Evolutionary conservation across 2,888 invertebrate genomes (phyloP).

Genomic region (Dorcus hopei): DNA sequence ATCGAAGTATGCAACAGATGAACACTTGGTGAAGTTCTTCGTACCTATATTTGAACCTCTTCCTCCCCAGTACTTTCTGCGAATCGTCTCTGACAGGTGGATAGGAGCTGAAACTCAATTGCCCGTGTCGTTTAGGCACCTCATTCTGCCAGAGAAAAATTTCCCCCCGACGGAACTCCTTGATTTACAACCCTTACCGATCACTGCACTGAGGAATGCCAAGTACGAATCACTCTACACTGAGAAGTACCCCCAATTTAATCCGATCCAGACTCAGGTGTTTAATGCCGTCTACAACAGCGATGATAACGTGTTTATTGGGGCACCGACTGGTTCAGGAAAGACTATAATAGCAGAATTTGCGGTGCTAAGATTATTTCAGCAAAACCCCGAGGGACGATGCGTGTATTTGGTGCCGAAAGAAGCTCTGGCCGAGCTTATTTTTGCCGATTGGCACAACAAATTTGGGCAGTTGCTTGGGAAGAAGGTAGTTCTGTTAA

Average conservation of each 20-base stretch:
- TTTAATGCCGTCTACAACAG: conserved; percentile 98
- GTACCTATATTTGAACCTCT: conserved; percentile 98
- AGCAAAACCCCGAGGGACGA: conserved; percentile 70
- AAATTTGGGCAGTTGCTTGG: conserved; percentile 81
- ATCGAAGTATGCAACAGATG: conserved; percentile 89
- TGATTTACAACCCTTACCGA: conserved; percentile 94
- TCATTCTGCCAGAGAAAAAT: conserved; percentile 97
- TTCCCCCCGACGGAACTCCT: conserved; percentile 95
- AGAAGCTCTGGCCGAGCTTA: conserved; percentile 85
- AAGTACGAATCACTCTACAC: conserved; percentile 83
- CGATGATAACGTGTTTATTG: conserved; percentile 96
- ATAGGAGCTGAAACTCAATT: conserved; percentile 93
- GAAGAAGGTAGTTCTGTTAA: conserved; percentile 84
- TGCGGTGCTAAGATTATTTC: conserved; percentile 84
- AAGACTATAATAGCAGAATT: conserved; percentile 96
- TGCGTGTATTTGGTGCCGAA: conserved; percentile 93
- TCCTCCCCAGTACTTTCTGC: conserved; percentile 95
- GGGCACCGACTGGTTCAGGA: conserved; percentile 87
- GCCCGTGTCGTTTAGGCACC: conserved; percentile 95
- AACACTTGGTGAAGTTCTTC: conserved; percentile 95
- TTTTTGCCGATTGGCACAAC: conserved; percentile 87
- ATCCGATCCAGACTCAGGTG: conserved; percentile 98
- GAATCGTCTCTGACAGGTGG: conserved; percentile 88
- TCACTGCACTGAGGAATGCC: conserved; percentile 85
- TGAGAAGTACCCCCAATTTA: conserved; percentile 88